phyloP scores from a whole-genome alignment of 2,113 vertebrate species.

The Microtus pennsylvanicus region DNA sequence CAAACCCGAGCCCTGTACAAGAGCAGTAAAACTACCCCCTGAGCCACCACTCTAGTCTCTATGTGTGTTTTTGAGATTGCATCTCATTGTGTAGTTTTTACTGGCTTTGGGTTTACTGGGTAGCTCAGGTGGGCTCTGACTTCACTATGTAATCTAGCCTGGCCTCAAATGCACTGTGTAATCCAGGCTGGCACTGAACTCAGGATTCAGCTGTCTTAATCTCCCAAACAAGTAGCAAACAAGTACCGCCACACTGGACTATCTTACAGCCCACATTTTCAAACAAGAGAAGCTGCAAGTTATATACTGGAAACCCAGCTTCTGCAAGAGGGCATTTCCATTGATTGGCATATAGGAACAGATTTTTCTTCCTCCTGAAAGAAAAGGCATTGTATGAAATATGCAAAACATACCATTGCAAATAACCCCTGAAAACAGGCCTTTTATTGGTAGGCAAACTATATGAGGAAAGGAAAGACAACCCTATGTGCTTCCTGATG shows the following conservation, averaged over 20 bases:
- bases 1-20: background rate
- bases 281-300: background rate
- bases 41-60: background rate
- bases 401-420: background rate
- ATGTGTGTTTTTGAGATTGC: background rate
- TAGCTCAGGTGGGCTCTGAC: background rate
- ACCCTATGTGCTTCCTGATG: slow-evolving; percentile 54
- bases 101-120: background rate
- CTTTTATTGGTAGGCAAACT: slow-evolving; percentile 27
- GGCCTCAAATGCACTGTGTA: background rate
- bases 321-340: background rate
- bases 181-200: background rate
- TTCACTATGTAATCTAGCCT: background rate
- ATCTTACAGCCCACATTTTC: background rate
- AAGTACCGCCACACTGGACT: too few species aligned
- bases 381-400: slow-evolving; percentile 16
- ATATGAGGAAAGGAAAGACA: slow-evolving; percentile 35
- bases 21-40: background rate
- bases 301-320: background rate
- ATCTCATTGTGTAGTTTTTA: background rate
- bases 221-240: background rate
- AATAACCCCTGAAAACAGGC: slow-evolving; percentile 53
- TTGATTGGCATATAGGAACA: background rate
- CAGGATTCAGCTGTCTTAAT: background rate
- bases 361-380: background rate